These are phyloP conservation scores for Megaleporinus macrocephalus DNA, from an alignment of 2,113 vertebrate genomes.

Conservation along the genomic window DNA sequence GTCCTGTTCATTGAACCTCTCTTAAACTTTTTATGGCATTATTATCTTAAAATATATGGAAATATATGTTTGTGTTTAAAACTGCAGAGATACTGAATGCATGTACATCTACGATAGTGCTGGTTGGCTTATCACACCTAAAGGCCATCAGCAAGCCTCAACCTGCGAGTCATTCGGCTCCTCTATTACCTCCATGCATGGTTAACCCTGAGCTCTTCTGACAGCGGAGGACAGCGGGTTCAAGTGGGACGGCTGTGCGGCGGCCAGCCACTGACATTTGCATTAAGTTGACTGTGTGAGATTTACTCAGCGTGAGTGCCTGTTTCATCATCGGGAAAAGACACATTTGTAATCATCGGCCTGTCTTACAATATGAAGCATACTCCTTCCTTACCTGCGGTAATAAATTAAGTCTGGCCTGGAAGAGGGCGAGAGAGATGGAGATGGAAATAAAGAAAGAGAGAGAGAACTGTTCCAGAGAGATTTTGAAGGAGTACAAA, in stretches of 20 bases:
- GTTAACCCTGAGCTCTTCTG: not conserved
- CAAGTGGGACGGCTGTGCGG: not conserved
- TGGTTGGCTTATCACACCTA: conserved; percentile 6
- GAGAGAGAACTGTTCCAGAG: conserved; percentile 1
- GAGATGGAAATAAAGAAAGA: conserved; percentile 2
- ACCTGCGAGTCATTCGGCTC: not conserved
- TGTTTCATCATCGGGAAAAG: conserved; percentile 61
- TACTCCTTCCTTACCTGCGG: conserved; percentile 56
- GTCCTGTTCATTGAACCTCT: too few relatives aligned
- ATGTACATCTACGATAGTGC: not conserved
- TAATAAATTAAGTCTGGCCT: conserved; percentile 66
- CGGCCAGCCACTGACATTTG: conserved; percentile 22
- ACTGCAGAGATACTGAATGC: not conserved
- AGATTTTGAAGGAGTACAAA: conserved; percentile 5
- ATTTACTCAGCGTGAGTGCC: conserved; percentile 3
- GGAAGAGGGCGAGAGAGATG: conserved; percentile 2
- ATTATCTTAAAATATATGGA: not conserved
- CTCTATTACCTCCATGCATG: conserved; percentile 5
- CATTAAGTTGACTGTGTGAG: conserved; percentile 9
- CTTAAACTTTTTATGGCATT: not conserved
- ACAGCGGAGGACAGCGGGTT: conserved; percentile 1
- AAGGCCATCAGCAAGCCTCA: conserved; percentile 27
- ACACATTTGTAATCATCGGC: conserved; percentile 53
- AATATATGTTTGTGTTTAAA: not conserved
- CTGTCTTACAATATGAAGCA: conserved; percentile 40